Evolutionary conservation across 2,888 invertebrate genomes (phyloP), one percentile per base, ranked within the genome.

Genomic region (Hyalella azteca): DNA sequence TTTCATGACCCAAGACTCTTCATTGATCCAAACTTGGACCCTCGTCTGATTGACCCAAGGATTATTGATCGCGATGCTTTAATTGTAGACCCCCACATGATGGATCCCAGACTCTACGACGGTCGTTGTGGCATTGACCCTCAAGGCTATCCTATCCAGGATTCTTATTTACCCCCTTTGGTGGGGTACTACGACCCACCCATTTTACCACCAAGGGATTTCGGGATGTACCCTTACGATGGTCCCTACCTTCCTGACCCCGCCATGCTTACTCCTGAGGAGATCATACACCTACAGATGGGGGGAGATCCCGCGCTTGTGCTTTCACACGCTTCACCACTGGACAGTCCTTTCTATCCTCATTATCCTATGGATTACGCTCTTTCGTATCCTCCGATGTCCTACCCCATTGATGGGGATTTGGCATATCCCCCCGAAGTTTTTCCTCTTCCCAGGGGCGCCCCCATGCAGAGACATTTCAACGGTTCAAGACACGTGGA

Each of bases 111-210:
- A 59, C 5, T 78, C 3, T 50, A 26, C 29, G 73, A 73, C 32
- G 40, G 45, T n/a, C 76, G 19, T n/a, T 76, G 22, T 41, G 77
- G 32, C n/a, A 32, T 48, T 4, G 49, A 1, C 3, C 59, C 49
- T 7, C 77, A 77, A 77, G 77, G 75, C 15, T 79, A 80, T 50
- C 82, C 82, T 36, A 11, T 81, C 3, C 80, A 75, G 26, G 83
- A 83, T 39, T 79, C 78, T 2, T 60, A 59, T 9, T 60, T 40
- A 11, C 79, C 81, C 77, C 83, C 81, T 60, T 60, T 83, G 45
- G 81, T 83, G 78, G 66, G 41, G 13, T 66, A 66, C 66, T 66
- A 66, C 19, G 66, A 66, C 39, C 19, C 32, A 19, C 80, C 82
- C 15, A 79, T 79, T 39, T 77, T 80, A 36, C 41, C 79, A 2